Percentiles rank a stretch among this genome's conserved stretches.
Conservation (phyloP, 1,140 invertebrate genomes). For the Penaeus chinensis region DNA sequence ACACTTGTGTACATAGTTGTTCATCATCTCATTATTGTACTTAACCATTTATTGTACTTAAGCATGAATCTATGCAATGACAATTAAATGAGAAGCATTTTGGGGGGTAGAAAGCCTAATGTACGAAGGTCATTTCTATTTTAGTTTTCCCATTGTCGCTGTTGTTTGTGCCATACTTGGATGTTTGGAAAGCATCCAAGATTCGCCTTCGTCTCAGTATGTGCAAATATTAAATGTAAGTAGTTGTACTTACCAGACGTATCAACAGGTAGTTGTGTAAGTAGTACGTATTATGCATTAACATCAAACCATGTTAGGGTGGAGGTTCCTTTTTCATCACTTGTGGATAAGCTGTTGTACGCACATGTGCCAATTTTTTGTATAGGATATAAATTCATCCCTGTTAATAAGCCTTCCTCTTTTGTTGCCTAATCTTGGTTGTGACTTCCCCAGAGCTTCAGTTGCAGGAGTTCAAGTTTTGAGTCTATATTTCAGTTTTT, state of each 20-base stretch:
- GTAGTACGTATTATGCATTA: conserved; percentile 55
- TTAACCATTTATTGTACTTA: conserved; percentile 61
- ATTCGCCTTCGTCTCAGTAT: conserved; percentile 57
- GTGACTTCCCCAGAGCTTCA: conserved; percentile 56
- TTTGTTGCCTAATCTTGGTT: conserved; percentile 55
- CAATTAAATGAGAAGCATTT: conserved; percentile 35
- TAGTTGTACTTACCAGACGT: conserved; percentile 60
- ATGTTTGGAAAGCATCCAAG: conserved; percentile 44
- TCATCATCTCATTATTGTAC: conserved; percentile 59
- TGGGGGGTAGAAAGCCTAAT: conserved; percentile 47
- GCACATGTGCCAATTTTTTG: conserved; percentile 57
- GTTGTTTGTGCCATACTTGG: conserved; percentile 59
- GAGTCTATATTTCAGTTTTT: conserved; percentile 32
- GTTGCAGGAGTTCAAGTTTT: conserved; percentile 33
- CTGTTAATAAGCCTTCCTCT: conserved; percentile 47
- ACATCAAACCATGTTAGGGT: conserved; percentile 52
- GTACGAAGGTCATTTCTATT: conserved; percentile 39
- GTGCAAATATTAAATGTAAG: conserved; percentile 62
- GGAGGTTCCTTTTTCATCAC: conserved; percentile 53
- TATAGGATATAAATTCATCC: conserved; percentile 51
- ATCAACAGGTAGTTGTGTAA: conserved; percentile 59
- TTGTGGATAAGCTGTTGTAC: conserved; percentile 46
- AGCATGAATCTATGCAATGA: conserved; percentile 55
- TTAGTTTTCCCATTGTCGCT: conserved; percentile 44
- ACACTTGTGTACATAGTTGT: conserved; percentile 57